These are phyloP conservation scores for Cariama cristata DNA, from an alignment of 2,113 vertebrate species.

Conservation along the genomic window DNA sequence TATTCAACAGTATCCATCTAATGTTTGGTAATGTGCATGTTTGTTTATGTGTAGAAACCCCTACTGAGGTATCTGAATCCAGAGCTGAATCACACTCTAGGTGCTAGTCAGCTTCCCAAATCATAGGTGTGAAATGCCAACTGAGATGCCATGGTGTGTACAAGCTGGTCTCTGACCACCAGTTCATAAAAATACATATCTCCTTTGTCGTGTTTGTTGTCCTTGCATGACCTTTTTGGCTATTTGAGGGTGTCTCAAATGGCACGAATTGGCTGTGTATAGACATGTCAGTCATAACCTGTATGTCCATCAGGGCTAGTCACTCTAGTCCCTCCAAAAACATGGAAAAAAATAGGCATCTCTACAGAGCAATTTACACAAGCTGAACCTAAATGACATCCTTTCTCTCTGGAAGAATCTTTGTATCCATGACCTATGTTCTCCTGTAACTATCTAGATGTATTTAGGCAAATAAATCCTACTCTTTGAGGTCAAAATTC, in stretches of 20 bases:
- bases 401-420: neutral
- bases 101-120: neutral
- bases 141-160: neutral
- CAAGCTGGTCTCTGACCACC: neutral
- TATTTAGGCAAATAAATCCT: neutral
- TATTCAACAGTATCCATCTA: neutral
- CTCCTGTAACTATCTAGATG: neutral
- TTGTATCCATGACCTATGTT: neutral
- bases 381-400: neutral
- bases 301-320: neutral
- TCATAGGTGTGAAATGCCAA: neutral
- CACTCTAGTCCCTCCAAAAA: neutral
- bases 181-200: neutral
- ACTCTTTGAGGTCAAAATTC: neutral
- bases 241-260: neutral
- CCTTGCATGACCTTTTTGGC: neutral
- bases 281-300: neutral
- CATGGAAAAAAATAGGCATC: neutral
- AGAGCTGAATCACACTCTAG: neutral
- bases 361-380: neutral
- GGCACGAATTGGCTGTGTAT: neutral
- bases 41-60: neutral
- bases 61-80: neutral
- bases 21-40: neutral
- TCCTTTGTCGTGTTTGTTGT: neutral